Conservation (phyloP, 2,113 vertebrate genomes). For the Psettodes erumei region DNA sequence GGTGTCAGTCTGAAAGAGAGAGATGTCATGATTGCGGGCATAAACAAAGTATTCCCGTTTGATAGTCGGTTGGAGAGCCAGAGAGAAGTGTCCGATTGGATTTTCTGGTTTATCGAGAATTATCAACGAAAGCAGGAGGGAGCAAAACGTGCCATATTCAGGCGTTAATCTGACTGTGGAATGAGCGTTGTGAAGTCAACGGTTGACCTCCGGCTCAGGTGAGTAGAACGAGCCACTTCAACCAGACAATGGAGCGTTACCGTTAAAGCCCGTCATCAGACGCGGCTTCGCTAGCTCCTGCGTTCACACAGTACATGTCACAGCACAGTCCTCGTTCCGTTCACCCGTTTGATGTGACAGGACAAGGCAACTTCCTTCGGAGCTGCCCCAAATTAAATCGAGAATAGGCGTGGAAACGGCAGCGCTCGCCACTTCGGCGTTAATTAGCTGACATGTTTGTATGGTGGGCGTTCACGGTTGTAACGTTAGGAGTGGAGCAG, state of each 20-base stretch:
- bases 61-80: not conserved
- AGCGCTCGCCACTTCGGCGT: too few relatives aligned
- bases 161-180: not conserved
- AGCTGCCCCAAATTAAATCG: not conserved
- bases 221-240: constrained; percentile 21
- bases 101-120: not conserved
- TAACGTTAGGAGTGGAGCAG: not conserved
- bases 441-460: not conserved
- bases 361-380: too few relatives aligned
- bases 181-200: constrained; percentile 20
- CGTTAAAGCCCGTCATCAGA: not conserved
- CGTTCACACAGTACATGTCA: not conserved
- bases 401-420: not conserved
- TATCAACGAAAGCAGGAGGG: not conserved
- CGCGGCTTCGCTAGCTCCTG: not conserved
- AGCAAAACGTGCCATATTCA: not conserved
- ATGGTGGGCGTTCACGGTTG: not conserved
- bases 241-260: not conserved
- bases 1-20: not conserved
- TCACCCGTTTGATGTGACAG: too few relatives aligned
- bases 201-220: constrained; percentile 47
- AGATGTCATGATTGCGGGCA: too few relatives aligned
- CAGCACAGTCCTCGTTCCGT: too few relatives aligned
- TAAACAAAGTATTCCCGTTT: not conserved
- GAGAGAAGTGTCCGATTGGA: rapidly evolving